Conservation (phyloP, 2,888 invertebrate species). For the Hemistola chrysoprasaria region DNA sequence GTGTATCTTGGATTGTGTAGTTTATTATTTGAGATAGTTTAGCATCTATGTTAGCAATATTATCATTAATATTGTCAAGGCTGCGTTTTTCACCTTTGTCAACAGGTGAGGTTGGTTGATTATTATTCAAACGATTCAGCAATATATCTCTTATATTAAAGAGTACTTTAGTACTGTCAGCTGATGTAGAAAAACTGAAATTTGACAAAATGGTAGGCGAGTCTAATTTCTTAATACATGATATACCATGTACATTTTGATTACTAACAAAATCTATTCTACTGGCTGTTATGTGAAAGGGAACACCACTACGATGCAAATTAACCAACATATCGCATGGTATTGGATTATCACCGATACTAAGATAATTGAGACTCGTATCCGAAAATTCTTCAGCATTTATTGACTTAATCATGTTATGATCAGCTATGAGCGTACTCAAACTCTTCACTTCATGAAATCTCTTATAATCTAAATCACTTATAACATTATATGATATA, state of each 20-base stretch:
- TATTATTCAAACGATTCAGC: conserved; percentile 19
- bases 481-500: conserved; percentile 54
- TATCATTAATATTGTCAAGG: conserved; percentile 23
- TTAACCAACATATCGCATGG: conserved; percentile 49
- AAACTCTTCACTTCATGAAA: conserved; percentile 51
- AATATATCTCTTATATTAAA: conserved; percentile 34
- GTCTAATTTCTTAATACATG: no score
- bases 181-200: conserved; percentile 3
- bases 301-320: conserved; percentile 31
- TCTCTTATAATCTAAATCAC: conserved; percentile 49
- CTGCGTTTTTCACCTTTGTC: conserved; percentile 20
- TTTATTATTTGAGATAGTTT: conserved; percentile 28
- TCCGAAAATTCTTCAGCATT: conserved; percentile 45
- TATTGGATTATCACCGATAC: conserved; percentile 64
- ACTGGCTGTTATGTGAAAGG: no score
- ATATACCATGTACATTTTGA: no score
- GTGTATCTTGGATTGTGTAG: conserved; percentile 17
- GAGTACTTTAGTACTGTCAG: conserved; percentile 22
- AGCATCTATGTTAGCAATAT: conserved; percentile 22
- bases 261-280: no score
- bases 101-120: conserved; percentile 1
- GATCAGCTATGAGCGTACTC: conserved; percentile 48
- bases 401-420: conserved; percentile 50
- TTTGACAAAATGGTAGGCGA: background rate
- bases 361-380: conserved; percentile 43